Base-by-base conservation (phyloP, 2,888 invertebrate species). In the Molorchus minor region DNA sequence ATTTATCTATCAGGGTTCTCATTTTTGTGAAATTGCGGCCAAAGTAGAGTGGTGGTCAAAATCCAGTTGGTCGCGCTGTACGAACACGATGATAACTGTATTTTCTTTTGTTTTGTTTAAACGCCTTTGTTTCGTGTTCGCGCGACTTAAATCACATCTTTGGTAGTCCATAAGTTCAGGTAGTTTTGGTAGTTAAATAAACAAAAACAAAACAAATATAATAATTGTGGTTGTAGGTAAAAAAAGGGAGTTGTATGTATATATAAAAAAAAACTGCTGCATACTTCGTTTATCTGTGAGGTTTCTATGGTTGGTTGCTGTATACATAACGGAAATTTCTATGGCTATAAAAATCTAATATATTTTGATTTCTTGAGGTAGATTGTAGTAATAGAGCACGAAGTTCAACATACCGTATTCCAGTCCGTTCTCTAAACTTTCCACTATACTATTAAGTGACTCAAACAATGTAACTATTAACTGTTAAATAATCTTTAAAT, bases 281-380 rank as follows among this genome's bases (percentile, higher is more conserved):
- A 3, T 5, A 33, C 5, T n/a, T n/a, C 12, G 33, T 12, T 33
- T n/a, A 20, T 45, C 58, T 57, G 54, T 74, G 76, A 76, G 75
- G 75, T 75, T 75, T 57, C 60, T 73, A 66, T 76, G 76, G 75
- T 76, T 73, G 75, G 76, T 77, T 76, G 68, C 76, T 75, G 76
- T 77, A 71, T 72, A 76, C 70, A 73, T 72, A 75, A 76, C 78
- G 76, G 78, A 76, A 78, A 79, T 79, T 77, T 71, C 72, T 77
- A 75, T 76, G 76, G 76, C 75, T 75, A 75, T 75, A 70, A 74
- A 63, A 73, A 72, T 74, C 75, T 78, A 78, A 77, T 74, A 71
- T 75, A 78, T 80, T 80, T 80, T 80, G 80, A 80, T 80, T 80
- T 72, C 64, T 73, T 80, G 80, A 80, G 80, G 80, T 80, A 80